These are phyloP conservation scores for Heliconius eleuchia DNA, from an alignment of 1,140 invertebrate species.

Conservation along the genomic window DNA sequence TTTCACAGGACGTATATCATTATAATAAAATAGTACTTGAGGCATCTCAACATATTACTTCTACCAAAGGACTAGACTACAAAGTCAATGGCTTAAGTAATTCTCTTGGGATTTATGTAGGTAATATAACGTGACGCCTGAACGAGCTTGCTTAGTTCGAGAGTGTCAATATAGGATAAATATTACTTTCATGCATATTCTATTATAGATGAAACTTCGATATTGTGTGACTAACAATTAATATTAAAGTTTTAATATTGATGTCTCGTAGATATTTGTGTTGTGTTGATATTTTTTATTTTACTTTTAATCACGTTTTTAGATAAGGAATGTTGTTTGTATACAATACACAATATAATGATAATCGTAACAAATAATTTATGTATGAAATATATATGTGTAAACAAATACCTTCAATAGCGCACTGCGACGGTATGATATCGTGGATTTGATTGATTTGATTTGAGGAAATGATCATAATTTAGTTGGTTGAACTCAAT, in stretches of 20 bases:
- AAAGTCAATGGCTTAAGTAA: constrained; percentile 6
- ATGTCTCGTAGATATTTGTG: neutral
- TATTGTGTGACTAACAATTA: neutral
- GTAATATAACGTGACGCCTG: constrained; percentile 12
- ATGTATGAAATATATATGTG: too few relatives aligned
- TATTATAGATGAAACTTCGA: neutral
- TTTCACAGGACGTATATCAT: neutral
- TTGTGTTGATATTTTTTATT: neutral
- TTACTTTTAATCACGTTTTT: too few relatives aligned
- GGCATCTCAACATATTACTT: neutral
- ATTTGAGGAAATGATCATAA: too few relatives aligned
- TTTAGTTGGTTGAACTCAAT: too few relatives aligned
- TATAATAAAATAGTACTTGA: neutral
- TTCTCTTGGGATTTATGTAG: constrained; percentile 10
- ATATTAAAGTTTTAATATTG: neutral
- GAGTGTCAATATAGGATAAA: neutral
- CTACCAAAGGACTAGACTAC: neutral
- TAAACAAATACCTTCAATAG: too few relatives aligned
- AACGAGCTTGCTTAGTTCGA: neutral
- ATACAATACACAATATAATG: too few relatives aligned
- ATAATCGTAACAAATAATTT: too few relatives aligned
- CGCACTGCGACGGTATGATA: too few relatives aligned
- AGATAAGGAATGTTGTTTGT: too few relatives aligned
- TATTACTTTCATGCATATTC: constrained; percentile 7
- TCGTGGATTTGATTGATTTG: too few relatives aligned